Percentiles rank a stretch among this genome's conserved stretches.
These are phyloP conservation scores for Fissipunctia ypsillon DNA, from an alignment of 2,888 invertebrate species.

Conservation along the genomic window DNA sequence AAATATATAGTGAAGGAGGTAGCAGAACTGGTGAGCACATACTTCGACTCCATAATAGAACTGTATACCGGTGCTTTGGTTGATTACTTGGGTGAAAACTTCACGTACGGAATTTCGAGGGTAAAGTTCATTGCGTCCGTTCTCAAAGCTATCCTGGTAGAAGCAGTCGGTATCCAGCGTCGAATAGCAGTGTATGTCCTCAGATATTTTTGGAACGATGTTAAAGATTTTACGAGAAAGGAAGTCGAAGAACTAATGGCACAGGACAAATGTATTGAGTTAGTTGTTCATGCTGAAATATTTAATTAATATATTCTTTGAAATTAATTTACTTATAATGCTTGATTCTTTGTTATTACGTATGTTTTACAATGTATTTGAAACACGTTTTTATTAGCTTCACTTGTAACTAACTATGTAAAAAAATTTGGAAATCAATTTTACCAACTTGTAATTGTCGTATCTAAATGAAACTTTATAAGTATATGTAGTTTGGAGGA, in stretches of 20 bases:
- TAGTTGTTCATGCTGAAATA: constrained; percentile 30
- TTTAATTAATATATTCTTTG: constrained; percentile 28
- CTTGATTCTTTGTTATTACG: neutral
- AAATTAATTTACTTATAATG: neutral
- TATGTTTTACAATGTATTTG: too few species aligned
- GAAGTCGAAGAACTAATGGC: constrained; percentile 36
- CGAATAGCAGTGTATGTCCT: constrained; percentile 55
- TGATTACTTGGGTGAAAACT: constrained; percentile 59
- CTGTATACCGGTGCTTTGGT: constrained; percentile 68
- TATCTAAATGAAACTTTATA: too few species aligned
- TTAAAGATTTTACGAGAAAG: constrained; percentile 1
- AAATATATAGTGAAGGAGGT: constrained; percentile 74
- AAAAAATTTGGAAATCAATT: too few species aligned
- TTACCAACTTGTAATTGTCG: too few species aligned
- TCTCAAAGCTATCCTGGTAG: constrained; percentile 46
- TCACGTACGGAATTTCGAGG: constrained; percentile 26
- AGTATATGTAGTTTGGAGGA: too few species aligned
- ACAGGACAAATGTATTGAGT: constrained; percentile 13
- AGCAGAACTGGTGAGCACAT: constrained; percentile 67
- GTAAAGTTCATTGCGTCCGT: constrained; percentile 31
- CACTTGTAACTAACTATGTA: too few species aligned
- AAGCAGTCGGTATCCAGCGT: constrained; percentile 37
- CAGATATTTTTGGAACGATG: neutral
- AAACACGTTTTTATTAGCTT: too few species aligned
- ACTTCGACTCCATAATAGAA: constrained; percentile 74